Percentiles rank a stretch among this genome's conserved stretches.
phyloP scores from a whole-genome alignment of 1,140 invertebrate species.

The Papilio polyxenes region DNA sequence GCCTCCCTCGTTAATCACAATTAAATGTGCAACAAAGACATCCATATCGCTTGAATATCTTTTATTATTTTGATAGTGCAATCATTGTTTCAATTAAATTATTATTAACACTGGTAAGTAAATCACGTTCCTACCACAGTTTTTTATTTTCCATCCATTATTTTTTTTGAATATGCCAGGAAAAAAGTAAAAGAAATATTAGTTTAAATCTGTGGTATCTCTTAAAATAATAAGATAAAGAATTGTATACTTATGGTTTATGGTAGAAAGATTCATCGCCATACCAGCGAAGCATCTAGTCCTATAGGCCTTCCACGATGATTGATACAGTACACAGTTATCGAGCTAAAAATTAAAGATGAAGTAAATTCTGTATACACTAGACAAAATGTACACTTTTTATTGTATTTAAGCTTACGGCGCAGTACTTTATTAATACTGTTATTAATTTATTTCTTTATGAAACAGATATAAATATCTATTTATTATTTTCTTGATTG shows the following conservation, averaged over 20 bases:
- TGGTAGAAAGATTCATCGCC: not conserved
- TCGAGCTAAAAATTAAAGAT: not conserved
- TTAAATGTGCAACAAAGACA: slow-evolving; percentile 23
- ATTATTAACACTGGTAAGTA: not conserved
- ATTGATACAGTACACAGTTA: not conserved
- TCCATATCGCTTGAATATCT: not conserved
- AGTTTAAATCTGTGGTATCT: too few species aligned
- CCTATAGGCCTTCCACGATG: not conserved
- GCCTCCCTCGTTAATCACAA: slow-evolving; percentile 14
- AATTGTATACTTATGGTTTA: not conserved
- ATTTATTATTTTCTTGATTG: not conserved
- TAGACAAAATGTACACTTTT: not conserved
- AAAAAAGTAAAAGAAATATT: too few species aligned
- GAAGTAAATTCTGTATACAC: not conserved
- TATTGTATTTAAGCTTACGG: not conserved
- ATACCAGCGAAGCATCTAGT: too few species aligned
- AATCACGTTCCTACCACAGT: not conserved
- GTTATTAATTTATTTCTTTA: not conserved
- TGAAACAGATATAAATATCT: not conserved
- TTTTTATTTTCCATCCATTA: not conserved
- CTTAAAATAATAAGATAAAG: too few species aligned
- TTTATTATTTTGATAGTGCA: not conserved
- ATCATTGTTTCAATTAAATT: not conserved
- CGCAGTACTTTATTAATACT: not conserved
- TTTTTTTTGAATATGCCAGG: too few species aligned